Evolutionary conservation across 2,797 vertebrate species (phyloP), one percentile per base, ranked within the genome.

Genomic region (Heliangelus exortis): DNA sequence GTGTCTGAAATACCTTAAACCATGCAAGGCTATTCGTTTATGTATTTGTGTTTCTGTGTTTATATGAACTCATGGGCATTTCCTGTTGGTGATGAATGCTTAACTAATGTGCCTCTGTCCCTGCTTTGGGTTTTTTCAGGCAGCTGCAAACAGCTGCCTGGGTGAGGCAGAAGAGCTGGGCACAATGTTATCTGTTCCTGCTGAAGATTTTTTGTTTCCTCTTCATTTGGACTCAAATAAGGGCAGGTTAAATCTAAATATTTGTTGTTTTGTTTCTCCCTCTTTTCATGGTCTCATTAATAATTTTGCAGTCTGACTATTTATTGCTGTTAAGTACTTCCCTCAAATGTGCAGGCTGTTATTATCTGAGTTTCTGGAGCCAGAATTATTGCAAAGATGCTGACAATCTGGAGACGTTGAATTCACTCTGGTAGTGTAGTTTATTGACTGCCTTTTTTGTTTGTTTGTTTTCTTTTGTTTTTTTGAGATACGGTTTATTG

Each of bases 61-160:
- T 92, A 73, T 78, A 59, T 65, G 87, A 93, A 76, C 85, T 96
- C 50, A 28, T n/a, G 76, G 29, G 89, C 89, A 84, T 96, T 96
- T 96, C 95, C 93, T 93, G 85, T 82, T 92, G 92, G 7, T 89
- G 93, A 59, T 91, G 89, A 91, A 94, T 65, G 83, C 88, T 80
- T 54, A 45, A 88, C 91, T 87, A 86, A 79, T 59, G 77, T 51
- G 77, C 71, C 90, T 90, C 23, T 12, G 8, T 67, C 85, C 73
- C 47, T 43, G 71, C 89, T 79, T 57, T 39, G 53, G 67, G 23
- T 18, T 23, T 86, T 28, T 58, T 29, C 66, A 77, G 91, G 80
- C 96, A 96, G 95, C 95, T 97, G 96, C 31, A 12, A 6, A 4
- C 93, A 95, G 95, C 95, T 96, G 96, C 84, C 84, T 73, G 87